Percentiles rank a stretch among this genome's conserved stretches.
phyloP scores from a whole-genome alignment of 2,113 vertebrate genomes.

The Stigmatopora nigra region DNA sequence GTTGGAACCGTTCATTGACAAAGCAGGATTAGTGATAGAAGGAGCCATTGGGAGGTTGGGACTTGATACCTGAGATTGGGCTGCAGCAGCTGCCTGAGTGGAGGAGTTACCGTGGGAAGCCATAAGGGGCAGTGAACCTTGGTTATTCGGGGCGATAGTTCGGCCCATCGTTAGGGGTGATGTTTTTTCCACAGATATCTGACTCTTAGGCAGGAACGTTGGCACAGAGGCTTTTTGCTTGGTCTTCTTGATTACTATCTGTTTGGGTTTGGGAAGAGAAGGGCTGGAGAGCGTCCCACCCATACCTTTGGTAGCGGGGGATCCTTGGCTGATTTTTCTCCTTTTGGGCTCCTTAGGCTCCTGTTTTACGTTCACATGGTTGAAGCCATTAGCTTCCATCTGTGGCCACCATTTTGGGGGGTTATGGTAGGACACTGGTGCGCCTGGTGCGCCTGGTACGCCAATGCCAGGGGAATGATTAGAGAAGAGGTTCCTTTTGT shows the following conservation, averaged over 20 bases:
- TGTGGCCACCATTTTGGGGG: constrained; percentile 83
- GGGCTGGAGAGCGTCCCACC: constrained; percentile 50
- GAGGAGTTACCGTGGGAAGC: constrained; percentile 45
- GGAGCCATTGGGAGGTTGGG: constrained; percentile 54
- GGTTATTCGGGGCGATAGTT: constrained; percentile 41
- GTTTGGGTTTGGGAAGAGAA: constrained; percentile 76
- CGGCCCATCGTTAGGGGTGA: constrained; percentile 51
- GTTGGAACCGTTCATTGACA: constrained; percentile 46
- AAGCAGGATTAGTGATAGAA: constrained; percentile 39
- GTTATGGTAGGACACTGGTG: constrained; percentile 59
- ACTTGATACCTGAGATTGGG: constrained; percentile 89
- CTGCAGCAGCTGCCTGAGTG: constrained; percentile 70
- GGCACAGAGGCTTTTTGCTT: constrained; percentile 84
- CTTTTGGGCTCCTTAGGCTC: constrained; percentile 86
- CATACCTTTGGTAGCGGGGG: constrained; percentile 65
- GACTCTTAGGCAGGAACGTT: constrained; percentile 79
- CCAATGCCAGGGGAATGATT: constrained; percentile 60
- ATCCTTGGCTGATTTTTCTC: constrained; percentile 65
- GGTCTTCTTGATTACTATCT: constrained; percentile 83
- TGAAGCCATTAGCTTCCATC: constrained; percentile 47
- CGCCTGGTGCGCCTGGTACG: constrained; percentile 20
- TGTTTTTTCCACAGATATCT: constrained; percentile 78
- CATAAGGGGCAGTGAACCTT: constrained; percentile 54
- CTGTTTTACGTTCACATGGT: constrained; percentile 69
- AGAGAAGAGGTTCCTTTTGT: constrained; percentile 88